Evolutionary conservation across 2,888 invertebrate species (phyloP), one percentile per base, ranked within the genome.

Genomic region (Sarcophaga variegata): DNA sequence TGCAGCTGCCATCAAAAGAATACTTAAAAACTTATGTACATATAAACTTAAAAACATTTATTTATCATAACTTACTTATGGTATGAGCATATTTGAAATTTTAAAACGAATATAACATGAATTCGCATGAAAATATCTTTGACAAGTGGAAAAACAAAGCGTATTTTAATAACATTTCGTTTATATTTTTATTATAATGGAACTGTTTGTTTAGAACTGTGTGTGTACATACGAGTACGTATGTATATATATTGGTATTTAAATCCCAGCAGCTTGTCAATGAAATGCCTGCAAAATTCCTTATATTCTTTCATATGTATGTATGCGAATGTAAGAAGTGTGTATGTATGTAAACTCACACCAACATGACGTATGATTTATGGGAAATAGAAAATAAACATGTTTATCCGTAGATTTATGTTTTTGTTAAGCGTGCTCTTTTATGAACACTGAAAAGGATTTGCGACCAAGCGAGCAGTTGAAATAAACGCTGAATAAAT

Each of bases 341-440:
- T 4, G 27, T 27, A 4, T 27, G 4, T 37, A 37, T 10, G 5
- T 54, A 54, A 14, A 14, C 17, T 54, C 1, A 14, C 14, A 54
- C 54, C 54, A 4, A 54, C 54, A 54, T 17, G 54, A 17, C 54
- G 6, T 63, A 71, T 79, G 79, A 70, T 63, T 79, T 70, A 71
- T 71, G n/a, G 22, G 11, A 72, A 59, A 72, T n/a, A 11, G 47
- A 71, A 64, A 47, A 70, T 25, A 60, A 60, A 69, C n/a, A n/a
- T 77, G 59, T 59, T 49, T 66, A 77, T 37, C 69, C 60, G 10
- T 45, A 77, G 77, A 69, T 60, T 67, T 77, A 59, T 22, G 20
- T 2, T 75, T 75, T 8, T 37, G 37, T 37, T 37, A 37, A 37
- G 37, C 37, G 37, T 37, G 37, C 37, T 37, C 37, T 37, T 37